Evolutionary conservation across 2,888 invertebrate species (phyloP), one percentile per base, ranked within the genome.

Genomic region (Lydus trimaculatus): DNA sequence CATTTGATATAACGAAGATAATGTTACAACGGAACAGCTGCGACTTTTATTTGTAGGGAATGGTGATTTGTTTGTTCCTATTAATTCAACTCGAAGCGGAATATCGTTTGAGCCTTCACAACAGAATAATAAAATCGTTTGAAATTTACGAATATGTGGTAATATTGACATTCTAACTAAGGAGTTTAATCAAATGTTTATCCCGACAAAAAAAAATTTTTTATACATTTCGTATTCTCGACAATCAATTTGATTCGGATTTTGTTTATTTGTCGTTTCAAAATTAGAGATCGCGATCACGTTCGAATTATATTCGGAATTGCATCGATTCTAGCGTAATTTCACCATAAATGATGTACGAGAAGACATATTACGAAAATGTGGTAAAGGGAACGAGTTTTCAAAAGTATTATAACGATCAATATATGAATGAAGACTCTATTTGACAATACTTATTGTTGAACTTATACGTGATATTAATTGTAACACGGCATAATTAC

Each of bases 11-110:
- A 56, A n/a, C 25, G 5, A 28, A 25, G 28, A 56, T 56, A 15
- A 56, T 56, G 11, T 56, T 28, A 28, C 56, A 28, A 56, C 8
- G 11, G 25, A 56, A 56, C 28, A 28, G 28, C 15, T 56, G 56
- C 5, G 28, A 56, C 25, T 15, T 56, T 25, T 56, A 56, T 56
- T 56, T 56, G 20, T 28, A 13, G 11, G 15, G 13, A 56, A 28
- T 56, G 28, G 13, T 28, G 28, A 56, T 56, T 56, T 56, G 28
- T 56, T 56, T 56, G 28, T 25, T 56, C n/a, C 56, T 15, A 56
- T 56, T 28, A 56, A 56, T 56, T 15, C 28, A 56, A 56, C n/a
- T 56, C 28, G 25, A n/a, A 56, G 7, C 56, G 6, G n/a, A 28
- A 56, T 56, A 56, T 28, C 25, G 56, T 25, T 56, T 56, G 1